Evolutionary conservation across 2,113 vertebrate genomes (phyloP), one percentile per base, ranked within the genome.

Genomic region (Ptychochromis oligacanthus): DNA sequence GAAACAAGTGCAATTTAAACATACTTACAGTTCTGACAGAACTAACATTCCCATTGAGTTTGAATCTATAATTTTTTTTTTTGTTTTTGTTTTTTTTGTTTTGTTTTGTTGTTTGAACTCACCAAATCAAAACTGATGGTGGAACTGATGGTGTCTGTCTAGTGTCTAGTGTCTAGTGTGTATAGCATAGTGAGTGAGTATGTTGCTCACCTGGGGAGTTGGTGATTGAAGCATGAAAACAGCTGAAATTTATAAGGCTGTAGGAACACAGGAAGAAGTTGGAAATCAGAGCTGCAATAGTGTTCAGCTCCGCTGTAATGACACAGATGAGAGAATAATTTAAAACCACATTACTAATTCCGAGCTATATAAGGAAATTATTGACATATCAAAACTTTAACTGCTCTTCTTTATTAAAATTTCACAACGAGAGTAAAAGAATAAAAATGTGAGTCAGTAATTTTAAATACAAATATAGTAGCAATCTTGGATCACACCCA

Each of bases 261-360:
- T 96, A 97, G 20, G 95, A 96, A 34, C 95, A 96, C 26, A 97
- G 90, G 89, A 96, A 96, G 88, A 96, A 96, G 86, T 96, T 96
- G 55, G 95, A 96, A 85, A 96, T 96, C 65, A 96, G 85, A 34
- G 93, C 88, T 6, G 95, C 95, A 9, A 96, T 95, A 61, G 34
- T 82, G 65, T 97, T 94, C 59, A 97, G 88, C 6, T 96, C 49
- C 2, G 91, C 96, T 97, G 77, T 4, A 38, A 34, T 2, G 17
- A 70, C 2, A 58, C 8, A 26, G 24, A 40, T 75, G 18, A 64
- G 7, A 79, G 4, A 70, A 17, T 28, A 46, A 70, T 70, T 70
- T 20, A 5, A 70, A 70, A 70, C 10, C 24, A 70, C 6, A 17
- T 24, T 49, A 70, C 43, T 49, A 26, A 70, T 28, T 20, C 6